Evolutionary conservation across 2,888 invertebrate genomes (phyloP).

Genomic region (Deilephila elpenor): DNA sequence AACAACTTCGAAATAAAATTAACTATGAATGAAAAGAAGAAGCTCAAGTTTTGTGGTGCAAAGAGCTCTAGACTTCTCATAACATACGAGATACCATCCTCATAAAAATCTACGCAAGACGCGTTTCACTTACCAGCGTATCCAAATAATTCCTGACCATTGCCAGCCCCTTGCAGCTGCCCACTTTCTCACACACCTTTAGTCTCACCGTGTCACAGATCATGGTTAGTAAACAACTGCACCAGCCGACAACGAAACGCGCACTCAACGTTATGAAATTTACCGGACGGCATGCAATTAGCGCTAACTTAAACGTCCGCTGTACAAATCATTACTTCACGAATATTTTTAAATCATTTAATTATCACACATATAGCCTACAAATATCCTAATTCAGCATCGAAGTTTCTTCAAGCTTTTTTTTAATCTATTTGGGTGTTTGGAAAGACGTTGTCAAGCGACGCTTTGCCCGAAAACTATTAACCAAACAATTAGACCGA

Average conservation of each 20-base stretch:
- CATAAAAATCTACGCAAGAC: background rate
- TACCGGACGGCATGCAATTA: constrained; percentile 71
- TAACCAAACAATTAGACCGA: constrained; percentile 18
- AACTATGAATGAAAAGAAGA: no score
- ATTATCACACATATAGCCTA: background rate
- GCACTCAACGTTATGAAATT: constrained; percentile 68
- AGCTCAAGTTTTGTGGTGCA: no score
- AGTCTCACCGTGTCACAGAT: constrained; percentile 74
- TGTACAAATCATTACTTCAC: constrained; percentile 22
- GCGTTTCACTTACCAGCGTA: constrained; percentile 61
- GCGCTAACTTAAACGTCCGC: constrained; percentile 33
- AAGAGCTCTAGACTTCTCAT: background rate
- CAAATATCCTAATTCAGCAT: background rate
- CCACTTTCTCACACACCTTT: constrained; percentile 76
- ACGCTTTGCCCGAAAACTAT: constrained; percentile 24
- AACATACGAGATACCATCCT: background rate
- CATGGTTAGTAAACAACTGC: constrained; percentile 60
- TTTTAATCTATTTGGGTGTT: background rate
- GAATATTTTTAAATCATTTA: constrained; percentile 8
- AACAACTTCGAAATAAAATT: no score
- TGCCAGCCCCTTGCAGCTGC: constrained; percentile 73
- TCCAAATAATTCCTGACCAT: constrained; percentile 73
- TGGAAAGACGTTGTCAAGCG: constrained; percentile 4
- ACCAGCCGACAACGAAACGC: constrained; percentile 45
- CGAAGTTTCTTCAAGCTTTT: background rate